Base-by-base conservation (phyloP, 1,140 invertebrate genomes). In the Gryon sp. region DNA sequence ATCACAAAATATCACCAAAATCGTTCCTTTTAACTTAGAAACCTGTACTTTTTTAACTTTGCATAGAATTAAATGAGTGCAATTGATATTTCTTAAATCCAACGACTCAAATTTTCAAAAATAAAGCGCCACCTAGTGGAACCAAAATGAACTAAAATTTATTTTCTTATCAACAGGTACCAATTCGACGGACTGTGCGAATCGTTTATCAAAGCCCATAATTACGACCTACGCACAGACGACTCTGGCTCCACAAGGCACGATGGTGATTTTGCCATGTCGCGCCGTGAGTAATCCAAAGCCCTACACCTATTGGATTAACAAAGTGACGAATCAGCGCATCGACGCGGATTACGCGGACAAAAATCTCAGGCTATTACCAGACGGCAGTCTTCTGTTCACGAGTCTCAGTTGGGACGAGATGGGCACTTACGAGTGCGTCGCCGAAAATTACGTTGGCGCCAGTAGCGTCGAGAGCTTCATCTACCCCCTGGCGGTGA, bases 341-440 rank as follows among this genome's bases (percentile, higher is more conserved):
- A 89, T 93, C 2, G 84, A 66, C 16, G 41, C 79, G 45, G 84
- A 82, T 30, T 90, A 89, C 83, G 77, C 84, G 2, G 86, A 89
- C 22, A 55, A 86, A 4, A 89, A 91, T 84, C 88, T 94, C 2
- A 89, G 90, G 84, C 87, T 94, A 1, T 87, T 93, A 50, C 87
- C 90, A 9, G 92, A 91, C 78, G 96, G 96, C 0, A 93, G 94
- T 78, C 87, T 97, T 2, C 77, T 94, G 1, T 94, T 97, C 59
- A 86, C 87, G 4, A 89, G 91, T 19, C 83, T 96, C 9, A 88
- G 86, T 11, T 97, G 94, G 93, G 85, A 89, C 8, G 94, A 96
- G 81, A 96, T 96, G 94, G 95, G 95, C 18, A 89, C 88, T 6
- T 97, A 93, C 88, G 92, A 90, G 2, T 97, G 95, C 80, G 88